phyloP scores from a whole-genome alignment of 2,113 vertebrate species.

The Larimichthys polyactis region DNA sequence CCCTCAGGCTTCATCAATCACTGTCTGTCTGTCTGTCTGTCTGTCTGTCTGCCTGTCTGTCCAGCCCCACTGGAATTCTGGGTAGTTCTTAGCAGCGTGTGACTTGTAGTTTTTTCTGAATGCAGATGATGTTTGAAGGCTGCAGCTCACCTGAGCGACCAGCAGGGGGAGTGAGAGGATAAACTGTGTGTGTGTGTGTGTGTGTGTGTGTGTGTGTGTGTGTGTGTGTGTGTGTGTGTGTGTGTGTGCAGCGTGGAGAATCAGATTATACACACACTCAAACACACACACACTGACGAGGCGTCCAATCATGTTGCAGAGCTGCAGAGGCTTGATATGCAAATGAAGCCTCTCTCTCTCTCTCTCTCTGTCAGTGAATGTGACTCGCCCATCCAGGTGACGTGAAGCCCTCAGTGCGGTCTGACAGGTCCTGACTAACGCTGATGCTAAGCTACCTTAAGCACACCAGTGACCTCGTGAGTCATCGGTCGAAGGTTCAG shows the following conservation, averaged over 20 bases:
- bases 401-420: background rate
- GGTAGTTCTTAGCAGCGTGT: constrained; percentile 16
- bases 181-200: constrained; percentile 24
- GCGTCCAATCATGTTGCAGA: constrained; percentile 62
- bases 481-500: no score
- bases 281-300: background rate
- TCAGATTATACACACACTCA: constrained; percentile 45
- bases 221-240: background rate
- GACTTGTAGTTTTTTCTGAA: background rate
- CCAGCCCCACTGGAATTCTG: constrained; percentile 44
- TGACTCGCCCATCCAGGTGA: constrained; percentile 36
- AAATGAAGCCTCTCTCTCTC: constrained; percentile 57
- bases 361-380: constrained; percentile 41
- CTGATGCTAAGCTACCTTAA: background rate
- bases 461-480: background rate
- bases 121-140: background rate
- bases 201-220: constrained; percentile 6
- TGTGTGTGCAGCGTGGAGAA: constrained; percentile 48
- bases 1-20: constrained; percentile 67
- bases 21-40: constrained; percentile 9
- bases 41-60: constrained; percentile 18
- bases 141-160: constrained; percentile 27
- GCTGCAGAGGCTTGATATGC: constrained; percentile 62
- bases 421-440: constrained; percentile 40
- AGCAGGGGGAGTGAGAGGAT: constrained; percentile 62